Conservation (phyloP, 1,140 invertebrate genomes). For the Nomia melanderi region DNA sequence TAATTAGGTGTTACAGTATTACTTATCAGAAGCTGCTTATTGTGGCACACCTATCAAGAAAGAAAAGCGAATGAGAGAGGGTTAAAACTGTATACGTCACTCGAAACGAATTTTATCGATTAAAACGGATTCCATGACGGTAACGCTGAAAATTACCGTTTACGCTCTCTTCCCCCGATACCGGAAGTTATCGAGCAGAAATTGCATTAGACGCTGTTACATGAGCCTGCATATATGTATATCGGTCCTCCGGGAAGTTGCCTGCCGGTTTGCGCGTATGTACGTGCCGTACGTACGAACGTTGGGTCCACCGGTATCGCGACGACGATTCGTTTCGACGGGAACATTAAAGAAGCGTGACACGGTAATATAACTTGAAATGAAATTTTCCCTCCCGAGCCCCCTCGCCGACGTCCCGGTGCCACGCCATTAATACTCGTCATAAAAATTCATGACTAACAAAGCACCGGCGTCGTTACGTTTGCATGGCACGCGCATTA, state of each 20-base stretch:
- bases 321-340: slow-evolving; percentile 18
- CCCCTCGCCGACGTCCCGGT: too few relatives aligned
- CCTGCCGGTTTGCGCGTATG: not conserved
- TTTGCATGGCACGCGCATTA: not conserved
- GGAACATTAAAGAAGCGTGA: slow-evolving; percentile 12
- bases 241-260: not conserved
- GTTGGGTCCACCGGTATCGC: not conserved
- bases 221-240: not conserved
- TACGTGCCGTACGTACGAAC: too few relatives aligned
- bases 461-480: not conserved
- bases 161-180: not conserved
- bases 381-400: not conserved
- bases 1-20: too few relatives aligned
- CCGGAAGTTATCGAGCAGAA: not conserved
- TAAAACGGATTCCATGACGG: not conserved
- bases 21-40: too few relatives aligned
- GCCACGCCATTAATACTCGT: slow-evolving; percentile 15
- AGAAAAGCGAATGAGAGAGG: too few relatives aligned
- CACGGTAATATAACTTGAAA: slow-evolving; percentile 43
- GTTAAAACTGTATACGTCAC: too few relatives aligned
- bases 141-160: slow-evolving; percentile 1
- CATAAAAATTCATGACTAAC: slow-evolving; percentile 29
- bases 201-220: not conserved
- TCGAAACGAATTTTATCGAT: slow-evolving; percentile 15
- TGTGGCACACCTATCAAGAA: too few relatives aligned